These are phyloP conservation scores for Oryzias celebensis DNA, from an alignment of 2,113 vertebrate genomes.

Conservation along the genomic window DNA sequence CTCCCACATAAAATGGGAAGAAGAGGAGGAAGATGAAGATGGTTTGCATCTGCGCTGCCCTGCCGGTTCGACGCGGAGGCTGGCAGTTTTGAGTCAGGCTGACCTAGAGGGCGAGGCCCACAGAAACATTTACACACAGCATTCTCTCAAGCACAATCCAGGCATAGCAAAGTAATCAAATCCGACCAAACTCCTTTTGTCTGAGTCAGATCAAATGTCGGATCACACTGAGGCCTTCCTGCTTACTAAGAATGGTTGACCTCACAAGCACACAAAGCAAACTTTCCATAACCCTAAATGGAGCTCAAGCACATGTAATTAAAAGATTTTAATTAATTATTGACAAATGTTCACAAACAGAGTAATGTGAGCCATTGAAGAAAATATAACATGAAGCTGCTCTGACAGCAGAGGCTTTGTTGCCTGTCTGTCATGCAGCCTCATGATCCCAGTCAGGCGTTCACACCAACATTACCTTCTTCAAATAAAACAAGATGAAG, in stretches of 20 bases:
- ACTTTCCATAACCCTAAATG: slow-evolving; percentile 20
- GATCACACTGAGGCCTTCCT: slow-evolving; percentile 12
- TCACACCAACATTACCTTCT: slow-evolving; percentile 81
- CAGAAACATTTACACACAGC: slow-evolving; percentile 1
- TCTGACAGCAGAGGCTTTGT: background rate
- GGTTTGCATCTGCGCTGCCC: slow-evolving; percentile 91
- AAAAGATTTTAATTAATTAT: slow-evolving; percentile 55
- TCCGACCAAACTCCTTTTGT: background rate
- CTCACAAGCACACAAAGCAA: slow-evolving; percentile 3
- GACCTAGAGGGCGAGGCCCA: slow-evolving; percentile 69
- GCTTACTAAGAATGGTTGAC: slow-evolving; percentile 27
- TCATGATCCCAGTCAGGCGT: background rate
- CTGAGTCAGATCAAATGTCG: slow-evolving; percentile 35
- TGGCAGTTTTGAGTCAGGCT: slow-evolving; percentile 92
- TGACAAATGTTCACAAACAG: slow-evolving; percentile 38
- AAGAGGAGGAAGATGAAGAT: slow-evolving; percentile 88
- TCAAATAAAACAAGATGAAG: slow-evolving; percentile 88
- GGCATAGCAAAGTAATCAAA: background rate
- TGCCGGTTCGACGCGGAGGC: slow-evolving; percentile 84
- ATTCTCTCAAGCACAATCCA: no score
- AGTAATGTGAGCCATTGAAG: slow-evolving; percentile 43
- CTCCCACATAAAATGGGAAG: slow-evolving; percentile 87
- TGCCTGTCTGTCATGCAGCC: slow-evolving; percentile 4
- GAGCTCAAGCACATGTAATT: slow-evolving; percentile 9
- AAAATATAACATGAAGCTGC: background rate